phyloP scores from a whole-genome alignment of 1,140 invertebrate species.

The Drosophila rufa region DNA sequence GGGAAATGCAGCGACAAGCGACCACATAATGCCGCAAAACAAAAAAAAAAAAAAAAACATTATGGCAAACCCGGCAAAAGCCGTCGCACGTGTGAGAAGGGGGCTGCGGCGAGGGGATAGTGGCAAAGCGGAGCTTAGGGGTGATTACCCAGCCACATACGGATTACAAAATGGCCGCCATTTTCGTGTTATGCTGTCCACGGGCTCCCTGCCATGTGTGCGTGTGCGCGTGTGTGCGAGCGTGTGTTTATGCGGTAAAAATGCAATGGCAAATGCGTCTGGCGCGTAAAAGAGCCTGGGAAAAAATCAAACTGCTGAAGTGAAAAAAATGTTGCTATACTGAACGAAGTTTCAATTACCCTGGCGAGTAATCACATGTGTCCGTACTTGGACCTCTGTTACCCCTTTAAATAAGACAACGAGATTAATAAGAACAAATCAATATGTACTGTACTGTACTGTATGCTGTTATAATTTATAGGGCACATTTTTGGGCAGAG shows the following conservation, averaged over 20 bases:
- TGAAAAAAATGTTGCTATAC: neutral
- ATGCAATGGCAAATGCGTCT: slow-evolving; percentile 57
- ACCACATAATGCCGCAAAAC: slow-evolving; percentile 78
- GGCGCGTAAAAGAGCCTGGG: slow-evolving; percentile 12
- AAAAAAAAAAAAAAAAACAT: slow-evolving; percentile 24
- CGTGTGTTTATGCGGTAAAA: slow-evolving; percentile 67
- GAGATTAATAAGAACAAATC: neutral
- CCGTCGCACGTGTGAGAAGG: slow-evolving; percentile 49
- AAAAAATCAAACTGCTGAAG: slow-evolving; percentile 8
- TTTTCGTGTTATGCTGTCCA: slow-evolving; percentile 61
- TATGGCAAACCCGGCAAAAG: slow-evolving; percentile 68
- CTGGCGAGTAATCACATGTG: neutral
- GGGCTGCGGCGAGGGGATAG: slow-evolving; percentile 19
- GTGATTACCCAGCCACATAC: slow-evolving; percentile 81
- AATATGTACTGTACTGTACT: neutral
- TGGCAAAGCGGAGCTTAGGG: slow-evolving; percentile 58
- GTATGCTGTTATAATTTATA: no score
- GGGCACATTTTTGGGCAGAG: no score
- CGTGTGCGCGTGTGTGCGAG: neutral
- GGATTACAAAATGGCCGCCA: slow-evolving; percentile 83
- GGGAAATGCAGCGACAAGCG: slow-evolving; percentile 47
- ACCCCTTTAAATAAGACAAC: neutral
- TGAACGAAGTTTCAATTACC: slow-evolving; percentile 14
- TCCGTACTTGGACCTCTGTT: neutral
- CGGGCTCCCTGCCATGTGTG: neutral